Conservation (phyloP, 2,888 invertebrate genomes). For the Polymixis flavicincta region DNA sequence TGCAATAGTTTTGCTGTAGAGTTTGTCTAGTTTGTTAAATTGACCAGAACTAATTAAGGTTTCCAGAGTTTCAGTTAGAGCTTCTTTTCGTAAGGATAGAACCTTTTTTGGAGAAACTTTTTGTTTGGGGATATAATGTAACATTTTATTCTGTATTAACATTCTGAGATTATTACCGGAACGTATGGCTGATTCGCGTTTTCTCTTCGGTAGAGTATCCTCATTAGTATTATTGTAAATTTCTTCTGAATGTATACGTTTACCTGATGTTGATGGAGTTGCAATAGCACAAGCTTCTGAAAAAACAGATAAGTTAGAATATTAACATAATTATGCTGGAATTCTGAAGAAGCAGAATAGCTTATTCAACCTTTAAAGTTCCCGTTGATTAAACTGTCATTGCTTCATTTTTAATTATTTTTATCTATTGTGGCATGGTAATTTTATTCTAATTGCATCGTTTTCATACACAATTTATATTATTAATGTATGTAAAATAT, state of each 20-base stretch:
- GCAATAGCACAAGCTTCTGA: neutral
- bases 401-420: no score
- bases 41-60: neutral
- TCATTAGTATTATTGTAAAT: neutral
- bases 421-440: no score
- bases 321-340: neutral
- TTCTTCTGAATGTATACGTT: constrained; percentile 17
- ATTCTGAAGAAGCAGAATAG: neutral
- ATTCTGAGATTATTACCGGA: constrained; percentile 27
- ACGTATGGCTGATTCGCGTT: constrained; percentile 31
- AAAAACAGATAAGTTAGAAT: neutral
- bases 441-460: no score
- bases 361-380: neutral
- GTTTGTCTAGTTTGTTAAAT: neutral
- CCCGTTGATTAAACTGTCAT: neutral
- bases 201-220: constrained; percentile 22
- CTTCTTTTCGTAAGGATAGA: neutral
- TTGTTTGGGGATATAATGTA: constrained; percentile 19
- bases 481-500: no score
- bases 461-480: no score
- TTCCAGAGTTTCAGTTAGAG: neutral
- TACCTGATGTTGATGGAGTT: constrained; percentile 6
- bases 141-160: constrained; percentile 20
- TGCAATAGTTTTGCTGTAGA: neutral
- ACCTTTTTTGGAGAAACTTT: constrained; percentile 6